Percentiles rank a stretch among this genome's conserved stretches.
Conservation (phyloP, 2,797 vertebrate genomes). For the Tenualosa thibaudeaui region DNA sequence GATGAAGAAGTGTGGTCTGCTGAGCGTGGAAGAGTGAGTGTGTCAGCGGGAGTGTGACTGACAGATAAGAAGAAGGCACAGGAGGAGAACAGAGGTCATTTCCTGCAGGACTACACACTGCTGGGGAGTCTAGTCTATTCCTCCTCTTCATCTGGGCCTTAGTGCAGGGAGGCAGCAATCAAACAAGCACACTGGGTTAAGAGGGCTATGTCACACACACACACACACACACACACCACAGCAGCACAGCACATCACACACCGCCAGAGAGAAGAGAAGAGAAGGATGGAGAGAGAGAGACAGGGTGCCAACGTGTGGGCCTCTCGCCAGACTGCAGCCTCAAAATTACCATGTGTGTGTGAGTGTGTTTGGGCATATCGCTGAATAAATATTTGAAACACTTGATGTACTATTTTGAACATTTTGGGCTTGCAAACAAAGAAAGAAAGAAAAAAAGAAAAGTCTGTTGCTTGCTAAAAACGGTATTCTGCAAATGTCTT, state of each 20-base stretch:
- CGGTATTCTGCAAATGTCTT: slow-evolving; percentile 7
- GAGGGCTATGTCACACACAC: too few relatives aligned
- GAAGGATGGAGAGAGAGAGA: neutral
- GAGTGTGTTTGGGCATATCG: neutral
- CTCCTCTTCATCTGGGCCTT: too few relatives aligned
- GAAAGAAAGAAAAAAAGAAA: neutral
- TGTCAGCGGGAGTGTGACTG: neutral
- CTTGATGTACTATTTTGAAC: slow-evolving; percentile 8
- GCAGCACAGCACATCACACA: too few relatives aligned
- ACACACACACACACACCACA: too few relatives aligned
- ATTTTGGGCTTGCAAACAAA: neutral
- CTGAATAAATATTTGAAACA: neutral
- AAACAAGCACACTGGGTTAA: too few relatives aligned
- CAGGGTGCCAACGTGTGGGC: slow-evolving; percentile 24
- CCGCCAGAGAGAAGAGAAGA: neutral
- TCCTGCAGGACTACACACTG: too few relatives aligned
- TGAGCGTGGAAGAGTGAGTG: neutral
- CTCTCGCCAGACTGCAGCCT: slow-evolving; percentile 9
- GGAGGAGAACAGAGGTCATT: neutral
- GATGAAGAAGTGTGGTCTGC: neutral
- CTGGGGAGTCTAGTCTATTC: too few relatives aligned
- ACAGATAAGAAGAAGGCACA: neutral
- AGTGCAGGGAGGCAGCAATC: too few relatives aligned
- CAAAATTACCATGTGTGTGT: slow-evolving; percentile 15
- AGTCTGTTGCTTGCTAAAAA: slow-evolving; percentile 5